Evolutionary conservation across 2,888 invertebrate species (phyloP), one percentile per base, ranked within the genome.

Genomic region (Ormyrus nitidulus): DNA sequence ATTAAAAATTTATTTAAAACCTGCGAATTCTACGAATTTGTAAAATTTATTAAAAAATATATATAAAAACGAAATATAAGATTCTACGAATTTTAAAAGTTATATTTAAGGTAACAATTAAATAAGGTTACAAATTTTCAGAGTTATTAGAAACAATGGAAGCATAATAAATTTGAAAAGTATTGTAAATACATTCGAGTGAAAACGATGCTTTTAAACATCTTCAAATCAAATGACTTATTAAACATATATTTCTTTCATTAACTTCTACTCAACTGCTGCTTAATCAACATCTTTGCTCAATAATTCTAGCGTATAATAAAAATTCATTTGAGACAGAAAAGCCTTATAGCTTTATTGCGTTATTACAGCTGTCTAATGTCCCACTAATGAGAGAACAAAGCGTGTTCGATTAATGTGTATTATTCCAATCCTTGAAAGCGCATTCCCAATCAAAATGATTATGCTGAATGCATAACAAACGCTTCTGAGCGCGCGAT

Each of bases 371-470:
- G 13, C 65, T 13, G 65, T 11, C 65, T 71, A 58, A 11, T 71
- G 34, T 34, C 53, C 13, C 72, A 78, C 72, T 77, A 81, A 80
- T 71, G 64, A 69, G 56, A 74, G 66, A 82, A 82, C 71, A 77
- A 83, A 82, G 83, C 83, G 83, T 83, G 81, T 83, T 76, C 49
- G 56, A 44, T 61, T 70, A 53, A 66, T 76, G 77, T 77, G 76
- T 59, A 53, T 59, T 11, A 58, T 53, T 59, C 48, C 62, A 79
- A 7, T 76, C 54, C 34, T 80, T 77, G 75, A 79, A 81, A 83
- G 81, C 82, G 75, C 79, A 82, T 83, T 82, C 81, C 66, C 75
- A 81, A 64, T 68, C 74, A 74, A 13, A 48, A 64, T 72, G 77
- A 72, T 69, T 65, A 79, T 74, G 73, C 72, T 71, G 76, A 78